Evolutionary conservation across 1,140 invertebrate species (phyloP).

Genomic region (Macrosteles quadrilineatus): DNA sequence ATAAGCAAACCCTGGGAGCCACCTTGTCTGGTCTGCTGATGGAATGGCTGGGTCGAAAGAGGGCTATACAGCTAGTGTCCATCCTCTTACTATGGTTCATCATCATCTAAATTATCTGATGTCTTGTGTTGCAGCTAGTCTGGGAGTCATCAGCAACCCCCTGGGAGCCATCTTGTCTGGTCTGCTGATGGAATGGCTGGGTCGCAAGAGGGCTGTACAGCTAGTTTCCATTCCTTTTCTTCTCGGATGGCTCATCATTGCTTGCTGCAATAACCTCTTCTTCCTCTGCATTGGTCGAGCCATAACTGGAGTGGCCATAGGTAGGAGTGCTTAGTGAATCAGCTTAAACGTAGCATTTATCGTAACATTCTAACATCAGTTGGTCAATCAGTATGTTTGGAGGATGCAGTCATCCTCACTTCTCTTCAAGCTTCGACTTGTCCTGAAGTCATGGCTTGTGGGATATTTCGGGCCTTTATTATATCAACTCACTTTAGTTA

Average conservation of each 20-base stretch:
- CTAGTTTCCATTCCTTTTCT: constrained; percentile 71
- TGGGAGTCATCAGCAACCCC: constrained; percentile 73
- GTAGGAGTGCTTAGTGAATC: constrained; percentile 33
- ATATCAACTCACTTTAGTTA: no score
- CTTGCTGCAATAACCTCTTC: constrained; percentile 37
- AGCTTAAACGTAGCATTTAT: background rate
- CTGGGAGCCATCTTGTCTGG: constrained; percentile 68
- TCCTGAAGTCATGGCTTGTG: no score
- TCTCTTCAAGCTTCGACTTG: no score
- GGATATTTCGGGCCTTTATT: no score
- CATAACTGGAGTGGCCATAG: constrained; percentile 44
- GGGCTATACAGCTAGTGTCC: constrained; percentile 68
- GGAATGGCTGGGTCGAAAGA: constrained; percentile 68
- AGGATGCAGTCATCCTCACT: no score
- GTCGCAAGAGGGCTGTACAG: constrained; percentile 69
- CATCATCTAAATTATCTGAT: constrained; percentile 35
- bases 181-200: constrained; percentile 65
- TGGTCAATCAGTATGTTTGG: no score
- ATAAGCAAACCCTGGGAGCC: constrained; percentile 70
- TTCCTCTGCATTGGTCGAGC: constrained; percentile 43
- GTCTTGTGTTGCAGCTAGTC: constrained; percentile 58
- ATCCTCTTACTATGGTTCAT: constrained; percentile 75
- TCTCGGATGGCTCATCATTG: constrained; percentile 66
- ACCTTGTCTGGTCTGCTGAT: constrained; percentile 66
- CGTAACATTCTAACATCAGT: no score